These are phyloP conservation scores for Todiramphus saurophagus DNA, from an alignment of 2,113 vertebrate genomes.

Conservation along the genomic window DNA sequence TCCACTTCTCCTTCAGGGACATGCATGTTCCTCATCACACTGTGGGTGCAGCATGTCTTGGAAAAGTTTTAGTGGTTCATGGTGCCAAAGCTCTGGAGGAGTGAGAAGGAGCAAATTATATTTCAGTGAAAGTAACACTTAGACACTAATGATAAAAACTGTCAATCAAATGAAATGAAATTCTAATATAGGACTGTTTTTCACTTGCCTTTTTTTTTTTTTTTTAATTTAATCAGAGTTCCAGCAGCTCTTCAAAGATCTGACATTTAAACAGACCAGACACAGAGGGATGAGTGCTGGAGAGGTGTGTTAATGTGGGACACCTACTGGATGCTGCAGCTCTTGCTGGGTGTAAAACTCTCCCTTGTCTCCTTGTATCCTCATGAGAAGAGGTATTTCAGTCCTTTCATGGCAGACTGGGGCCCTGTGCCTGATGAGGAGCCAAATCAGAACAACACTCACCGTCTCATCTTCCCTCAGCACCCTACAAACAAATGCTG, in stretches of 20 bases:
- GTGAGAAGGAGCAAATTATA: background rate
- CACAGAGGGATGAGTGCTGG: background rate
- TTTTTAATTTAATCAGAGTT: background rate
- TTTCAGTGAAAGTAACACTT: background rate
- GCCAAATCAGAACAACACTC: background rate
- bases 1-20: background rate
- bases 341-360: background rate
- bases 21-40: background rate
- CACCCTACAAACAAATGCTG: background rate
- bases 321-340: fast-evolving
- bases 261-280: background rate
- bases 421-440: background rate
- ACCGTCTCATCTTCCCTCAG: background rate
- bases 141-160: background rate
- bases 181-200: background rate
- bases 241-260: background rate
- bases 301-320: background rate
- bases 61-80: background rate
- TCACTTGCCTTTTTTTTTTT: background rate
- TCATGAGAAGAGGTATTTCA: background rate
- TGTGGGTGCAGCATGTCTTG: background rate
- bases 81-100: background rate
- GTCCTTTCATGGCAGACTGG: background rate
- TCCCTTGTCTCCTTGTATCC: background rate
- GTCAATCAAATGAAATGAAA: background rate